These are phyloP conservation scores for Phymanthus crucifer DNA, from an alignment of 92 coral and sea anemone species.

Conservation along the genomic window DNA sequence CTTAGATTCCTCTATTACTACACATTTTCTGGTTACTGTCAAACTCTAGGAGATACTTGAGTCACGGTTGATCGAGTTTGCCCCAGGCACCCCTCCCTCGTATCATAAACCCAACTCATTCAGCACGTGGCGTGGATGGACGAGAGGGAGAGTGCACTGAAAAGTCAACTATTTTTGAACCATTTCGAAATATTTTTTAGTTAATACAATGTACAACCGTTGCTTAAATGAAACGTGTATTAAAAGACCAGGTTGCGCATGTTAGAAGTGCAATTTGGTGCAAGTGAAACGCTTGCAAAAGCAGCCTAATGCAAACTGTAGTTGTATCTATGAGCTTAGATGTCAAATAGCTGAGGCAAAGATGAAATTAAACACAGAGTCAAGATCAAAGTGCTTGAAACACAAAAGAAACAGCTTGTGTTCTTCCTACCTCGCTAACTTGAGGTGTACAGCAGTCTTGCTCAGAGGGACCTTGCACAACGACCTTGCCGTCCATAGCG, in stretches of 20 bases:
- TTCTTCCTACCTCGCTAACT: background rate
- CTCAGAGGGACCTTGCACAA: background rate
- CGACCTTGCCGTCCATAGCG: conserved; percentile 4
- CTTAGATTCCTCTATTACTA: background rate
- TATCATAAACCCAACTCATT: background rate
- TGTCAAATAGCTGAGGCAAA: background rate
- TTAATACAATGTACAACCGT: background rate
- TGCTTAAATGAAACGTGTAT: background rate
- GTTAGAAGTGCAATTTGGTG: background rate
- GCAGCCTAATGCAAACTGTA: background rate
- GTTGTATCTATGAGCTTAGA: background rate
- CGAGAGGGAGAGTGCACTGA: background rate
- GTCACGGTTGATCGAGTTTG: conserved; percentile 17
- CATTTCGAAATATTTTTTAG: background rate
- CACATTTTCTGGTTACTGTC: background rate
- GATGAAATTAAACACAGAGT: background rate
- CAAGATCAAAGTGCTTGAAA: background rate
- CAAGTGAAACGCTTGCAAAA: background rate
- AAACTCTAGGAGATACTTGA: background rate
- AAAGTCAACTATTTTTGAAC: background rate
- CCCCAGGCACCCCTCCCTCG: conserved; percentile 28
- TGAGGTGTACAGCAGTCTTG: background rate
- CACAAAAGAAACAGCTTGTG: background rate
- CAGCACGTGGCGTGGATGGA: conserved; percentile 15
- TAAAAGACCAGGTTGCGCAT: background rate